Evolutionary conservation across 1,140 invertebrate species (phyloP).

Genomic region (Varroa destructor): DNA sequence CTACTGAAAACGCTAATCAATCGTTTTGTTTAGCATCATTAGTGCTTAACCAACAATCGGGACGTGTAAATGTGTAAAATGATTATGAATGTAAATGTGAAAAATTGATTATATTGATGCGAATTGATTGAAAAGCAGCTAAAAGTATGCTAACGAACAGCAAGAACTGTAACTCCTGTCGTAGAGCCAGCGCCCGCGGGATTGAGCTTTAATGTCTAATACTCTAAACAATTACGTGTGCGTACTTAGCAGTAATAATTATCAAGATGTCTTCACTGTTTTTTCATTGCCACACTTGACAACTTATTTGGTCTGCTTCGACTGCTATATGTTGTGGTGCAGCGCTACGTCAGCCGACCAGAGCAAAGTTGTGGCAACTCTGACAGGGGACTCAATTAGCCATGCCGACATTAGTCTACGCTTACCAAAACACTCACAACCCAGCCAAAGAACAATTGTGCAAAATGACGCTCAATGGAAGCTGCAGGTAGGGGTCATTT

Average conservation of each 20-base stretch:
- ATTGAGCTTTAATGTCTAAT: too few species aligned
- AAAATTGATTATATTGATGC: too few species aligned
- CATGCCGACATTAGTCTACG: conserved; percentile 81
- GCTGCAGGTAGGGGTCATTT: conserved; percentile 42
- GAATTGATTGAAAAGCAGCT: too few species aligned
- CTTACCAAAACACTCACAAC: conserved; percentile 60
- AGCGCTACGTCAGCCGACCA: conserved; percentile 40
- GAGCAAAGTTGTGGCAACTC: conserved; percentile 76
- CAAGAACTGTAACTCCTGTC: too few species aligned
- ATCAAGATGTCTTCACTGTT: neutral
- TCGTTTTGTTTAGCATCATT: too few species aligned
- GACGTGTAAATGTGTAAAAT: too few species aligned
- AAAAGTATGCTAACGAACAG: neutral
- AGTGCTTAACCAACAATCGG: too few species aligned
- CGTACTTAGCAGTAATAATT: too few species aligned
- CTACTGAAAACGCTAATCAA: neutral
- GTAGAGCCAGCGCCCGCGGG: too few species aligned
- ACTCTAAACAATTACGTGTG: too few species aligned
- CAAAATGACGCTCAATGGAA: conserved; percentile 79
- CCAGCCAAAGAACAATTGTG: conserved; percentile 63
- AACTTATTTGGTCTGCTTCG: neutral
- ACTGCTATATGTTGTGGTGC: conserved; percentile 1
- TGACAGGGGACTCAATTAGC: conserved; percentile 78
- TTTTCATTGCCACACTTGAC: neutral
- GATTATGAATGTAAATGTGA: too few species aligned